A percentile compares a stretch with the other conserved stretches of the same genome.
Evolutionary conservation across 2,888 invertebrate species (phyloP).

Genomic region (Baronia brevicornis): DNA sequence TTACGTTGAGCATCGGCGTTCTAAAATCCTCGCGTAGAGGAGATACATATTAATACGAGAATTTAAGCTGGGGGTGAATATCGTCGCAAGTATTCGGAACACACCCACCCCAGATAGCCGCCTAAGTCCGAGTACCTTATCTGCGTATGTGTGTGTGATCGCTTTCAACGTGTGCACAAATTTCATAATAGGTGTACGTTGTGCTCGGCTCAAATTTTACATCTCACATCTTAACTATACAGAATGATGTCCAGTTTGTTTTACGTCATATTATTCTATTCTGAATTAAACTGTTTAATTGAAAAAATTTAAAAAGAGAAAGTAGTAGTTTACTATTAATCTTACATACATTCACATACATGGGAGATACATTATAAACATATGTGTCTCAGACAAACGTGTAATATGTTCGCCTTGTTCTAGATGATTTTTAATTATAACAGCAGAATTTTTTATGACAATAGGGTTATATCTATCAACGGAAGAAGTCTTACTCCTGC

Average conservation of each 20-base stretch:
- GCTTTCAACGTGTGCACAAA: conserved; percentile 50
- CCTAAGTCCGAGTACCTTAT: conserved; percentile 55
- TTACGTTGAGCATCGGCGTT: conserved; percentile 46
- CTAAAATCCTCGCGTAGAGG: conserved; percentile 56
- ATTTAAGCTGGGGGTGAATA: conserved; percentile 65
- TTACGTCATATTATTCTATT: conserved; percentile 1
- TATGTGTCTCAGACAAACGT: too few species aligned
- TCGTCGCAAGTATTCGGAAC: conserved; percentile 55
- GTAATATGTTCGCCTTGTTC: too few species aligned
- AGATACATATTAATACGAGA: conserved; percentile 72
- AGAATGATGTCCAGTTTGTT: conserved; percentile 36
- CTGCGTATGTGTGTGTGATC: conserved; percentile 35
- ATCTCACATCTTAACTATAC: conserved; percentile 61
- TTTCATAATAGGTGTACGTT: conserved; percentile 70
- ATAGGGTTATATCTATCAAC: too few species aligned
- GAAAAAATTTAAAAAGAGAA: too few species aligned
- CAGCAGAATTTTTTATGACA: too few species aligned
- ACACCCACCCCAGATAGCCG: conserved; percentile 46
- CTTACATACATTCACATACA: too few species aligned
- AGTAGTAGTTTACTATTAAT: too few species aligned
- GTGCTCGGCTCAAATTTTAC: conserved; percentile 71
- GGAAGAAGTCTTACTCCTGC: too few species aligned
- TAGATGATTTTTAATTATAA: too few species aligned
- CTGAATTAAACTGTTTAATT: not conserved
- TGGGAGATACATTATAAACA: too few species aligned